These are phyloP conservation scores for Chrysocyon brachyurus DNA, from an alignment of 2,797 vertebrate genomes.

Conservation along the genomic window DNA sequence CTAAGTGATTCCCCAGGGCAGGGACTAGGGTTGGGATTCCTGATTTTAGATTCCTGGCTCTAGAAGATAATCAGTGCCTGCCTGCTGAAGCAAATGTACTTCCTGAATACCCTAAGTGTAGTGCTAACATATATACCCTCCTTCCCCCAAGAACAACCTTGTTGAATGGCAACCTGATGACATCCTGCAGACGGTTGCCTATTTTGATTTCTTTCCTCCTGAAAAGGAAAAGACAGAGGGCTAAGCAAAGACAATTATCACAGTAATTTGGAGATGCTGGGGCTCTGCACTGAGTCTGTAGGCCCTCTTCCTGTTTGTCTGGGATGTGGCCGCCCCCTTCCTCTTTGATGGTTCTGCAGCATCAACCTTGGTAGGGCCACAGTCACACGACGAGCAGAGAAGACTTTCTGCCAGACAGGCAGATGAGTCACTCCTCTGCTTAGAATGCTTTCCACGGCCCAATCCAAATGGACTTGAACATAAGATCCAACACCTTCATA, in stretches of 20 bases:
- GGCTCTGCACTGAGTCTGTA: not conserved
- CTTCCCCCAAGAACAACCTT: not conserved
- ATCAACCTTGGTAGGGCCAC: not conserved
- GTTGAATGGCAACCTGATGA: not conserved
- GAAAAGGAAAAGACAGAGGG: constrained; percentile 5
- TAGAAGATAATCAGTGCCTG: not conserved
- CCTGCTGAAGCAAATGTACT: not conserved
- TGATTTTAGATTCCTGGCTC: not conserved
- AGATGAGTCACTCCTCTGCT: not conserved
- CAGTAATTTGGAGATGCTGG: not conserved
- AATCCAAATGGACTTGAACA: not conserved
- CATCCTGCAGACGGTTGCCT: not conserved
- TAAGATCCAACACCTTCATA: not conserved
- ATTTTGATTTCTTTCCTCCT: constrained; percentile 47
- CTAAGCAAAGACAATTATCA: not conserved
- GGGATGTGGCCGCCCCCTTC: not conserved
- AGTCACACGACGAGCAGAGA: not conserved
- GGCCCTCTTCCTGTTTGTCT: not conserved
- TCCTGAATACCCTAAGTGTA: not conserved
- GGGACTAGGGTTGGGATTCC: not conserved
- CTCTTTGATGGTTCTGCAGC: not conserved
- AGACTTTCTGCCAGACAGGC: not conserved
- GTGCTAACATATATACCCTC: not conserved
- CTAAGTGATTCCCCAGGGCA: not conserved
- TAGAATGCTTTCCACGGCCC: not conserved